Percentiles rank a stretch among this genome's conserved stretches.
phyloP scores from a whole-genome alignment of 2,888 invertebrate genomes.

The Adineta ricciae region DNA sequence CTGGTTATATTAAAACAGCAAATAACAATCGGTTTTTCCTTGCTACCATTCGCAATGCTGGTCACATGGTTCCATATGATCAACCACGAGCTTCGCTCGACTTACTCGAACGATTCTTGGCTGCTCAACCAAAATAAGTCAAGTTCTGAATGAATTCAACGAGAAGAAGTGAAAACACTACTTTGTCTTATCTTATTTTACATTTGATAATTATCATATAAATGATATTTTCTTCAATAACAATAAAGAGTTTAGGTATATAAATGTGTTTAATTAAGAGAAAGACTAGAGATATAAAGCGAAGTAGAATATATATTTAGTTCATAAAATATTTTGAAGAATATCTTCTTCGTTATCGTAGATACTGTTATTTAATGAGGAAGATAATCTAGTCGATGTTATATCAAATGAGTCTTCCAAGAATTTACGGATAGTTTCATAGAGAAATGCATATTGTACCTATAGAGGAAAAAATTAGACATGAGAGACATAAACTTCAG shows the following conservation, averaged over 20 bases:
- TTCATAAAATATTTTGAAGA: background rate
- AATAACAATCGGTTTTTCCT: conserved; percentile 37
- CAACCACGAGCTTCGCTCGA: conserved; percentile 39
- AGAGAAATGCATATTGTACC: background rate
- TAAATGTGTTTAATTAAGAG: background rate
- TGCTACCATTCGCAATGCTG: conserved; percentile 44
- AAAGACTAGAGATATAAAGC: background rate
- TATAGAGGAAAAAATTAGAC: background rate
- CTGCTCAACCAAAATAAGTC: background rate
- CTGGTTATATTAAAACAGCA: conserved; percentile 45
- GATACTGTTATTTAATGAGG: background rate
- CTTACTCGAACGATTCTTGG: background rate
- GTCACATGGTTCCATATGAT: conserved; percentile 46
- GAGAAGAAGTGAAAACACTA: background rate
- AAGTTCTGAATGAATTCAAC: background rate
- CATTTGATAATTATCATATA: background rate
- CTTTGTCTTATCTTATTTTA: background rate
- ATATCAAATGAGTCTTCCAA: background rate
- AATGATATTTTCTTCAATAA: background rate
- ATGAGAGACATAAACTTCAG: too few relatives aligned
- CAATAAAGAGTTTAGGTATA: background rate
- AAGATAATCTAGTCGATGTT: too few relatives aligned
- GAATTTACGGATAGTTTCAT: background rate
- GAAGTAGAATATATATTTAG: background rate
- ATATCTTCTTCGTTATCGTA: background rate